phyloP scores from a whole-genome alignment of 2,888 invertebrate species.

The Cerastis rubricosa region DNA sequence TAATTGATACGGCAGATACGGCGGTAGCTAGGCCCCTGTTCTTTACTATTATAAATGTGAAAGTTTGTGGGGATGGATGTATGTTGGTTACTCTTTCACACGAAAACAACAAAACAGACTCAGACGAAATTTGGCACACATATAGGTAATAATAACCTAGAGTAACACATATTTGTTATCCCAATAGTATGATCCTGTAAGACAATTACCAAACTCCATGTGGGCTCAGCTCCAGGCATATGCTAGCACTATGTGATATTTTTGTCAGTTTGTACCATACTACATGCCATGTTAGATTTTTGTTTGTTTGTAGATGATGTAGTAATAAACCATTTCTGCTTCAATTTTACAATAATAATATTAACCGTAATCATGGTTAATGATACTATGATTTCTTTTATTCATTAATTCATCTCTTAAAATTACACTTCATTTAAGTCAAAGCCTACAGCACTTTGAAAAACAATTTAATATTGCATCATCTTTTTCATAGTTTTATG shows the following conservation, averaged over 20 bases:
- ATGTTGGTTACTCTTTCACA: neutral
- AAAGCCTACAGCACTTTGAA: neutral
- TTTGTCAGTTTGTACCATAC: neutral
- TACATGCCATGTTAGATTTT: neutral
- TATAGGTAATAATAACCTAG: neutral
- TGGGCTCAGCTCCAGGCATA: neutral
- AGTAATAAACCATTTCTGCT: neutral
- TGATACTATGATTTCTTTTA: neutral
- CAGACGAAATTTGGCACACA: neutral
- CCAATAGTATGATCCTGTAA: neutral
- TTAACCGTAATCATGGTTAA: neutral
- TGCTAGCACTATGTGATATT: neutral
- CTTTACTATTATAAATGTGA: neutral
- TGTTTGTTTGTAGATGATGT: neutral
- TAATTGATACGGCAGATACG: too few relatives aligned
- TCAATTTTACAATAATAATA: neutral
- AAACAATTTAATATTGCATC: slow-evolving; percentile 14
- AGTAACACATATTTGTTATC: neutral
- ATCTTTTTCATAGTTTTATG: neutral
- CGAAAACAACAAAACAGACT: neutral
- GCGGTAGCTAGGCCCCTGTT: too few relatives aligned
- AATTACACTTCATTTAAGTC: too few relatives aligned
- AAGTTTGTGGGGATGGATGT: neutral
- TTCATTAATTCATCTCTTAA: too few relatives aligned
- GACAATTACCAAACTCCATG: neutral